phyloP scores from a whole-genome alignment of 1,140 invertebrate genomes.

The Asobara japonica region DNA sequence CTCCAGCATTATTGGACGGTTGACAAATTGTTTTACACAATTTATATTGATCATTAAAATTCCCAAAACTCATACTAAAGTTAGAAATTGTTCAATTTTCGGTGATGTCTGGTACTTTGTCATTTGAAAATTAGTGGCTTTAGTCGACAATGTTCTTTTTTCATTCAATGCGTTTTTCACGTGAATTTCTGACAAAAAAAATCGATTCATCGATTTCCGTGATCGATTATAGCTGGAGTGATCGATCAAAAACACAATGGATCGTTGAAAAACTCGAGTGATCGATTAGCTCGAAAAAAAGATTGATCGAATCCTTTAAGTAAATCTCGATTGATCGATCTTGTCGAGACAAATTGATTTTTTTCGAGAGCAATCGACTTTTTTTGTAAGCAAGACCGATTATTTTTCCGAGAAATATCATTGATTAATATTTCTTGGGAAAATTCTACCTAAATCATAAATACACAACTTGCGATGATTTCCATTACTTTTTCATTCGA shows the following conservation, averaged over 20 bases:
- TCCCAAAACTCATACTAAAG: not conserved
- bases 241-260: no score
- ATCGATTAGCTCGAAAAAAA: no score
- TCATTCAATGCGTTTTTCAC: not conserved
- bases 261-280: no score
- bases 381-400: constrained; percentile 36
- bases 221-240: no score
- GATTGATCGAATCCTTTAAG: no score
- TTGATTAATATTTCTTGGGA: not conserved
- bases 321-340: no score
- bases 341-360: constrained; percentile 25
- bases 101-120: not conserved
- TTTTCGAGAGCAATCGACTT: constrained; percentile 37
- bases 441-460: not conserved
- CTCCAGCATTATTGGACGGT: constrained; percentile 40
- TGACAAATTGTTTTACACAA: constrained; percentile 32
- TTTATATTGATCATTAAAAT: not conserved
- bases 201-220: no score
- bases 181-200: no score
- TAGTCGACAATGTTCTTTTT: not conserved
- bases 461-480: no score
- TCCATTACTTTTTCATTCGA: not conserved
- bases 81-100: no score
- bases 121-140: not conserved
- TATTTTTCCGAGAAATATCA: constrained; percentile 26